These are phyloP conservation scores for Sesia apiformis DNA, from an alignment of 2,888 invertebrate species.

Conservation along the genomic window DNA sequence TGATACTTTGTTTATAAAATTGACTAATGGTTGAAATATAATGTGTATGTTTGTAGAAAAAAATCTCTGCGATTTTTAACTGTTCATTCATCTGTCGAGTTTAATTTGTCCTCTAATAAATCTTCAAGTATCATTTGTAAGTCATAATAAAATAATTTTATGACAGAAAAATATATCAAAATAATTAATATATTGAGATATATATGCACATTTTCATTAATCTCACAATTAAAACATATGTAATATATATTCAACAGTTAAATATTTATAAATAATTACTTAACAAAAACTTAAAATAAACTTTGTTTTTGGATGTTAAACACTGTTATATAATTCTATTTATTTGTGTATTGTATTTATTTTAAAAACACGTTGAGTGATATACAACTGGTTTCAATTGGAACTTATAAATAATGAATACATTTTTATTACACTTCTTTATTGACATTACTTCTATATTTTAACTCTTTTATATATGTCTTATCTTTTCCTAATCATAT, in stretches of 20 bases:
- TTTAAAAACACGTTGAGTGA: not conserved
- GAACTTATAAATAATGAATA: conserved; percentile 43
- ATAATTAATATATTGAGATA: not conserved
- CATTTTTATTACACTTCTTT: conserved; percentile 18
- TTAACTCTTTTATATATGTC: no score
- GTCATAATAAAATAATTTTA: not conserved
- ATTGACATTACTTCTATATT: no score
- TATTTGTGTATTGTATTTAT: conserved; percentile 2
- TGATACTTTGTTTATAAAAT: no score
- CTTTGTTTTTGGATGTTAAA: no score
- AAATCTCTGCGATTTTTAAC: no score
- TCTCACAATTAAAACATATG: not conserved
- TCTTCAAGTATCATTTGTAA: not conserved
- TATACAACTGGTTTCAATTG: conserved; percentile 3
- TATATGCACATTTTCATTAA: not conserved
- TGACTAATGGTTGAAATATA: no score
- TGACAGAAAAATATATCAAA: not conserved
- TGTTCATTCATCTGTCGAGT: no score
- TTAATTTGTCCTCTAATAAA: no score
- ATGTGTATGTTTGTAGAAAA: no score
- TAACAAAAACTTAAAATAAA: no score
- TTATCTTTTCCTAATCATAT: no score
- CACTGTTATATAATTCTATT: not conserved
- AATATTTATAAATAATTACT: no score
- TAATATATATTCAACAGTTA: not conserved